Percentiles rank a stretch among this genome's conserved stretches.
phyloP scores from a whole-genome alignment of 2,113 vertebrate genomes.

The Ctenodactylus gundi region DNA sequence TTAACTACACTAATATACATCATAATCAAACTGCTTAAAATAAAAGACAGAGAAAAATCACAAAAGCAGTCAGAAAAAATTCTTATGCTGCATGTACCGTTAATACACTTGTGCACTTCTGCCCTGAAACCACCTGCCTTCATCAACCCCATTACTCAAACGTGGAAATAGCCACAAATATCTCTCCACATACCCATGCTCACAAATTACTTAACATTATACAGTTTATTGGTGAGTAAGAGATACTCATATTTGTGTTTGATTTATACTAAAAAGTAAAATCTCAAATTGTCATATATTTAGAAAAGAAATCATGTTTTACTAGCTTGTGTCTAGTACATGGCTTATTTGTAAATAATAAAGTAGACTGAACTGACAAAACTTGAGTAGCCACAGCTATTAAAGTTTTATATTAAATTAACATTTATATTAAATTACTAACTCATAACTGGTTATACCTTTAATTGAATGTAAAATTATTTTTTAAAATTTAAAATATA shows the following conservation, averaged over 20 bases:
- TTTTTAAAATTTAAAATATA: not conserved
- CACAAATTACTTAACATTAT: not conserved
- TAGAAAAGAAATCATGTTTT: not conserved
- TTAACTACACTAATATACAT: not conserved
- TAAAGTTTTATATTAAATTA: not conserved
- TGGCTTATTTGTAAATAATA: not conserved
- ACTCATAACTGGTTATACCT: not conserved
- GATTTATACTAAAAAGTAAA: not conserved
- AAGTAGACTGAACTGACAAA: not conserved
- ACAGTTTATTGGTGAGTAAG: not conserved
- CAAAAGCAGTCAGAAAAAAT: not conserved
- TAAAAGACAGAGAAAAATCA: not conserved
- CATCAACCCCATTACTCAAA: not conserved
- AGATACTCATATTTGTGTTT: not conserved
- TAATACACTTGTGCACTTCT: not conserved
- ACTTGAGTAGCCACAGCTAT: not conserved
- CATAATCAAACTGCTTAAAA: not conserved
- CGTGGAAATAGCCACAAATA: not conserved
- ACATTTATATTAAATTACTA: conserved; percentile 8
- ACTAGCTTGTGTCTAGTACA: not conserved
- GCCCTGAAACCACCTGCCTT: not conserved
- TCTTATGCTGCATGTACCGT: not conserved
- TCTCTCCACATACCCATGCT: not conserved
- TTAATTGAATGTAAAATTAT: not conserved
- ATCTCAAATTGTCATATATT: not conserved